Percentiles rank a stretch among this genome's conserved stretches.
These are phyloP conservation scores for Pygmarrhopalites habei DNA, from an alignment of 1,140 invertebrate species.

Conservation along the genomic window DNA sequence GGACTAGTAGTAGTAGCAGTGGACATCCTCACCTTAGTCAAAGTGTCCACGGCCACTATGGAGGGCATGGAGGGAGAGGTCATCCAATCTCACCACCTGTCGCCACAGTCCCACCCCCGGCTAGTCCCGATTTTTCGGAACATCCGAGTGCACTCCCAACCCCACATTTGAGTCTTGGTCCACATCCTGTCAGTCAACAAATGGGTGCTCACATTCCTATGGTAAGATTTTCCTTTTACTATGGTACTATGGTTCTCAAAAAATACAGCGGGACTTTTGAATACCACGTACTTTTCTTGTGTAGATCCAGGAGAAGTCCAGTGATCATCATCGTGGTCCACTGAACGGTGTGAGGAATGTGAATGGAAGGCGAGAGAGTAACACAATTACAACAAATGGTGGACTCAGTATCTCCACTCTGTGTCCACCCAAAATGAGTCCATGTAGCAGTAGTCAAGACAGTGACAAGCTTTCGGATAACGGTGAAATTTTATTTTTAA, in stretches of 20 bases:
- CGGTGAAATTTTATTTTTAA: slow-evolving; percentile 14
- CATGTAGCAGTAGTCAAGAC: slow-evolving; percentile 27
- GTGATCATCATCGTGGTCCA: slow-evolving; percentile 6
- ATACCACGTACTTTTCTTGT: background rate
- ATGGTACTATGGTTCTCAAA: background rate
- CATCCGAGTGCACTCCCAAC: slow-evolving; percentile 17
- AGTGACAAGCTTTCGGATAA: slow-evolving; percentile 35
- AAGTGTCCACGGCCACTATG: background rate
- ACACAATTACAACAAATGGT: slow-evolving; percentile 19
- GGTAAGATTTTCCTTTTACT: slow-evolving; percentile 16
- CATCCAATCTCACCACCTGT: slow-evolving; percentile 27
- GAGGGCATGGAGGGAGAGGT: slow-evolving; percentile 36
- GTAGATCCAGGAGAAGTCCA: slow-evolving; percentile 25
- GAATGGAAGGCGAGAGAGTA: slow-evolving; percentile 23
- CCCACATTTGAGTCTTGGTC: slow-evolving; percentile 29
- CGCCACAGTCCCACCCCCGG: slow-evolving; percentile 23
- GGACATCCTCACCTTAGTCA: background rate
- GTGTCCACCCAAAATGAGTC: slow-evolving; percentile 32
- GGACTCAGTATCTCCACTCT: slow-evolving; percentile 21
- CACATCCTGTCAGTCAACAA: slow-evolving; percentile 39
- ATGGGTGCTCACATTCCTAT: slow-evolving; percentile 37
- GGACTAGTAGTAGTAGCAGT: slow-evolving; percentile 2
- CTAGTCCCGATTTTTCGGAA: slow-evolving; percentile 27
- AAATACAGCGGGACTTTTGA: background rate
- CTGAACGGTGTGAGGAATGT: slow-evolving; percentile 15